Evolutionary conservation across 2,888 invertebrate species (phyloP), one percentile per base, ranked within the genome.

Genomic region (Eudemis profundana): DNA sequence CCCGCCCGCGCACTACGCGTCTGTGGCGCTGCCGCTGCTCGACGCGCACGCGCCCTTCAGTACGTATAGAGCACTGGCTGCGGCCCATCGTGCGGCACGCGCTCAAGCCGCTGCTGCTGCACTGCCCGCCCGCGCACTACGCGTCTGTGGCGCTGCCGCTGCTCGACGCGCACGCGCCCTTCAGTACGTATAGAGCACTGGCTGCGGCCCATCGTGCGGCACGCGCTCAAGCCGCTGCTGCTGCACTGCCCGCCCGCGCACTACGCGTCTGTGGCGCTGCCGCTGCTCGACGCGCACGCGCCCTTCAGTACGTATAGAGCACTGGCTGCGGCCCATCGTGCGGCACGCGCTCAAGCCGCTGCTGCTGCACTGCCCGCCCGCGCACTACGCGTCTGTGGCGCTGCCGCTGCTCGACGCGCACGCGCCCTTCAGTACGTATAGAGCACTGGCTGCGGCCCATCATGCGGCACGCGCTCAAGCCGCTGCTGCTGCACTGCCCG

Each of bases 301-400:
- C 94, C 97, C 0, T 94, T 95, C 84, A 96, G 96, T 96, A 83
- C 94, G 95, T 94, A 14, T 38, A 47, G 98, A 98, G 86, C 96
- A 96, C 88, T 94, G 97, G 86, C 89, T 98, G 77, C 93, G 97
- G 61, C 95, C 96, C 2, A 94, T 98, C 49, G 95, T 98, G 71
- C 93, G 98, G 49, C 95, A 95, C 36, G 97, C 98, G 80, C 92
- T 98, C 74, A 97, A 97, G 79, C 96, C 97, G 15, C 96, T 97
- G 77, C 94, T 98, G 72, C 95, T 95, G 80, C 95, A 95, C 72
- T 98, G 98, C 82, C 98, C 98, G 59, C 95, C 96, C 40, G 95
- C 96, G 64, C 96, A 95, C 85, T 96, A 96, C 79, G 94, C 94
- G 61, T 90, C 93, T 68, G 96, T 97, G 36, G 91, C 97, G 44